Evolutionary conservation across 1,140 invertebrate genomes (phyloP).

Genomic region (Helicoverpa armigera): DNA sequence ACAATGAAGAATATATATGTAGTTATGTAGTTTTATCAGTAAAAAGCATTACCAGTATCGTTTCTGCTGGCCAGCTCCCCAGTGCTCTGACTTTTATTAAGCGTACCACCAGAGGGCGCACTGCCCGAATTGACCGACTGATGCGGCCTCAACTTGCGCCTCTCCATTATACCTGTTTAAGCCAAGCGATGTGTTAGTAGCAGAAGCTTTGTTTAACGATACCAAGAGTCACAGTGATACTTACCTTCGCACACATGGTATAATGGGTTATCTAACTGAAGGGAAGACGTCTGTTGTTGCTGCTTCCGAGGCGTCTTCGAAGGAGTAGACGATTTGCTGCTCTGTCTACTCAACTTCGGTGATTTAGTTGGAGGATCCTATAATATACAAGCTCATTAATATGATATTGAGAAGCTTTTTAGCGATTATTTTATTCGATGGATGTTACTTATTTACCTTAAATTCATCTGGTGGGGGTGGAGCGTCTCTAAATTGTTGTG

Average conservation of each 20-base stretch:
- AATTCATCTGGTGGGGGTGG: slow-evolving; percentile 92
- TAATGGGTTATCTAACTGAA: slow-evolving; percentile 91
- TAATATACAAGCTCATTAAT: slow-evolving; percentile 29
- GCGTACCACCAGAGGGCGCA: slow-evolving; percentile 73
- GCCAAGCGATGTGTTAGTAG: slow-evolving; percentile 68
- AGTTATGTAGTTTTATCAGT: no score
- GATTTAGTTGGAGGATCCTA: slow-evolving; percentile 84
- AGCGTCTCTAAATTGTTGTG: slow-evolving; percentile 94
- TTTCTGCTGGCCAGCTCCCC: slow-evolving; percentile 86
- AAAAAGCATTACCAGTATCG: slow-evolving; percentile 69
- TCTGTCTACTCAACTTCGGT: slow-evolving; percentile 74
- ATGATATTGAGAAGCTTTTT: background rate
- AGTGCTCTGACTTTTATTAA: slow-evolving; percentile 88
- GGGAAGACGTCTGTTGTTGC: slow-evolving; percentile 75
- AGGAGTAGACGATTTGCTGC: slow-evolving; percentile 81
- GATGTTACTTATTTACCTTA: slow-evolving; percentile 70
- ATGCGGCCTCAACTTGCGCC: slow-evolving; percentile 80
- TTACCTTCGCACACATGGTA: slow-evolving; percentile 93
- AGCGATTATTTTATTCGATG: background rate
- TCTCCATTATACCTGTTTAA: slow-evolving; percentile 80
- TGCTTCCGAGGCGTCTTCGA: slow-evolving; percentile 74
- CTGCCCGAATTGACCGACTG: slow-evolving; percentile 83
- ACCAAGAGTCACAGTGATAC: background rate
- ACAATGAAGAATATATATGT: no score
- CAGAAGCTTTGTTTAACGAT: slow-evolving; percentile 56